These are phyloP conservation scores for Macrosoma leucophasiata DNA, from an alignment of 2,888 invertebrate species.

Conservation along the genomic window DNA sequence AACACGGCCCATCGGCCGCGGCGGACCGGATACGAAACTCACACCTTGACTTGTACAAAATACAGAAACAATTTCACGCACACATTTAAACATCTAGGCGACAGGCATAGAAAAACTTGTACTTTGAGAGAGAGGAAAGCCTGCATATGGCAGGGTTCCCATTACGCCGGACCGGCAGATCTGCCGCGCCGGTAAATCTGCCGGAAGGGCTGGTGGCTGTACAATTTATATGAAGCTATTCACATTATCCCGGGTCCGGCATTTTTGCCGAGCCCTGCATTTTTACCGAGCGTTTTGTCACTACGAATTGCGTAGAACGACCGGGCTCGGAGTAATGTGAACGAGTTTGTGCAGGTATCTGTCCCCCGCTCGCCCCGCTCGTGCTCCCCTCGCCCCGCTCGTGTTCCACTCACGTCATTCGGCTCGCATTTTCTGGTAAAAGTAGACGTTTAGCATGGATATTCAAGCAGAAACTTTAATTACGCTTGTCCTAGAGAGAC, in stretches of 20 bases:
- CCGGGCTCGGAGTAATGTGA: constrained; percentile 23
- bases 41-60: too few species aligned
- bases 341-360: constrained; percentile 21
- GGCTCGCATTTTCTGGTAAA: constrained; percentile 11
- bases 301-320: constrained; percentile 23
- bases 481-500: constrained; percentile 29
- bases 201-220: constrained; percentile 24
- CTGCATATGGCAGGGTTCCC: constrained; percentile 6
- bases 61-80: too few species aligned
- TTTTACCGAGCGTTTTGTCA: constrained; percentile 28
- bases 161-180: constrained; percentile 11
- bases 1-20: too few species aligned
- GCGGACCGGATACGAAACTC: too few species aligned
- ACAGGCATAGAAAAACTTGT: too few species aligned
- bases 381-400: constrained; percentile 25
- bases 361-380: constrained; percentile 22
- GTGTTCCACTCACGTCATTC: constrained; percentile 25
- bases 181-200: constrained; percentile 7
- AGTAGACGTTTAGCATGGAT: constrained; percentile 16
- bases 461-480: constrained; percentile 26
- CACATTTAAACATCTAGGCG: too few species aligned
- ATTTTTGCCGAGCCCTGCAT: constrained; percentile 22
- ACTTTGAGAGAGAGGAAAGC: too few species aligned
- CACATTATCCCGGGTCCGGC: constrained; percentile 28
- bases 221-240: constrained; percentile 28